These are phyloP conservation scores for Simalia tracyae DNA, from an alignment of 2,797 vertebrate species.

Conservation along the genomic window DNA sequence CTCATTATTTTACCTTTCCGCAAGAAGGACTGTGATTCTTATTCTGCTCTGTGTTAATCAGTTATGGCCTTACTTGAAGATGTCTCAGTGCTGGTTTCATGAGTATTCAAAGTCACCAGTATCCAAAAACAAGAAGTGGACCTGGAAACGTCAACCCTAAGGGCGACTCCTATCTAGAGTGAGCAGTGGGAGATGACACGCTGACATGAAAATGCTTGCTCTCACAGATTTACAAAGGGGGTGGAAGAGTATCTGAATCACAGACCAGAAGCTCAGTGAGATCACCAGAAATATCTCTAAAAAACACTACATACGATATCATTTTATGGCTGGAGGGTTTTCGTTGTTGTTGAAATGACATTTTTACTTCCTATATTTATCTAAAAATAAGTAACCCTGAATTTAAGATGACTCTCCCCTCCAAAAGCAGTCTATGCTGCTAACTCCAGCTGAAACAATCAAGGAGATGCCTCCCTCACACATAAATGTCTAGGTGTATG, in stretches of 20 bases:
- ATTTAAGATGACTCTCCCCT: neutral
- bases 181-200: too few species aligned
- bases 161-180: neutral
- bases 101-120: neutral
- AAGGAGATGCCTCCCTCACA: neutral
- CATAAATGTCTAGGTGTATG: neutral
- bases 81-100: neutral
- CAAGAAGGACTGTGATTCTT: neutral
- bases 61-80: neutral
- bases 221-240: neutral
- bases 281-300: neutral
- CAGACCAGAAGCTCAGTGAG: neutral
- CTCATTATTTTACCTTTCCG: too few species aligned
- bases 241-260: accelerated
- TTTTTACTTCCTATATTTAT: neutral
- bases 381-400: neutral
- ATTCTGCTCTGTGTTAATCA: neutral
- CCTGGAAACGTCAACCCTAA: neutral
- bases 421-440: neutral
- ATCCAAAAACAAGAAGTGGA: accelerated
- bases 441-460: neutral
- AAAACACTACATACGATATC: neutral
- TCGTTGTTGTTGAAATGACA: neutral
- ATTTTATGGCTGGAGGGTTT: neutral
- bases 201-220: neutral